These are phyloP conservation scores for Pseudomyrmex concolor DNA, from an alignment of 1,140 invertebrate species.

Conservation along the genomic window DNA sequence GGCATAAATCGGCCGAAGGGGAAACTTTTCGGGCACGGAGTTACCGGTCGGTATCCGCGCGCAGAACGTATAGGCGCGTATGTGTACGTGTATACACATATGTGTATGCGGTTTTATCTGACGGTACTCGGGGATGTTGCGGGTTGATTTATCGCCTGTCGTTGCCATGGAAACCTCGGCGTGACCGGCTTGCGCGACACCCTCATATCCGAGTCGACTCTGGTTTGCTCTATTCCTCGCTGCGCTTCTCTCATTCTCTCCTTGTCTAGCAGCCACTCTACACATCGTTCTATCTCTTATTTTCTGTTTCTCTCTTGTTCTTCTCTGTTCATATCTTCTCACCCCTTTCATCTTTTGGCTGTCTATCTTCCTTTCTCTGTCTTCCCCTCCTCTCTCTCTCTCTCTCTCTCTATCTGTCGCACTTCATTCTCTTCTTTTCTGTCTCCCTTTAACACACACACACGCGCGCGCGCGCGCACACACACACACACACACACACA, in stretches of 20 bases:
- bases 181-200: conserved; percentile 84
- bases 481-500: too few relatives aligned
- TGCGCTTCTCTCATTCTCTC: conserved; percentile 27
- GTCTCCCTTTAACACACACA: too few relatives aligned
- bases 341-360: conserved; percentile 8
- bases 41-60: conserved; percentile 72
- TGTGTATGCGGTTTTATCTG: conserved; percentile 79
- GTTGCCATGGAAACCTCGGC: conserved; percentile 83
- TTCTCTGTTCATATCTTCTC: conserved; percentile 24
- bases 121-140: conserved; percentile 82
- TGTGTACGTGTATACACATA: conserved; percentile 66
- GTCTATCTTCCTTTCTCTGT: conserved; percentile 43
- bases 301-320: conserved; percentile 12
- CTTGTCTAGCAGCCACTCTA: conserved; percentile 7
- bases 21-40: conserved; percentile 76
- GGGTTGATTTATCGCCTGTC: conserved; percentile 84
- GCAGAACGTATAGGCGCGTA: conserved; percentile 47
- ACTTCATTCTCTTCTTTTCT: conserved; percentile 2
- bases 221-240: conserved; percentile 73
- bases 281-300: conserved; percentile 17
- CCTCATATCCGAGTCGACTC: conserved; percentile 82
- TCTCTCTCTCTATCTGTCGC: conserved; percentile 55
- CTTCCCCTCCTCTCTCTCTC: conserved; percentile 46
- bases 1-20: conserved; percentile 76
- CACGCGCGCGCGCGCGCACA: too few relatives aligned